A percentile compares a stretch with the other conserved stretches of the same genome.
Evolutionary conservation across 2,888 invertebrate species (phyloP).

Genomic region (Thumatha senex): DNA sequence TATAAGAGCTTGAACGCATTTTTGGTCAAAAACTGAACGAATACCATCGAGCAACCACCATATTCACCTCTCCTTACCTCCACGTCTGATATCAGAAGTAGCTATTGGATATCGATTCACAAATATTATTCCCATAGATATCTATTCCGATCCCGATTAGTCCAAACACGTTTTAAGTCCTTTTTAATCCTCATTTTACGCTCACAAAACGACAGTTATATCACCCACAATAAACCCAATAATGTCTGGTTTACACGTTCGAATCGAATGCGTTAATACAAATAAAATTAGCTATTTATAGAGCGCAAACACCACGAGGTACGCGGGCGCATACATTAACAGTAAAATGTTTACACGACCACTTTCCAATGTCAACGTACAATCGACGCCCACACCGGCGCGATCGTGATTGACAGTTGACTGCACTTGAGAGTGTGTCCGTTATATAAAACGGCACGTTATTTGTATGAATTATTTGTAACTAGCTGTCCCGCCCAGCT

Average conservation of each 20-base stretch:
- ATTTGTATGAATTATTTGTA: background rate
- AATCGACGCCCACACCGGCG: slow-evolving; percentile 60
- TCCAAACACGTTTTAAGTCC: too few relatives aligned
- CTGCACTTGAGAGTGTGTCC: slow-evolving; percentile 42
- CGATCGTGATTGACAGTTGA: slow-evolving; percentile 64
- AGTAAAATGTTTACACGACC: slow-evolving; percentile 50
- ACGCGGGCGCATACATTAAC: slow-evolving; percentile 42
- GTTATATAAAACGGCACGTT: slow-evolving; percentile 37
- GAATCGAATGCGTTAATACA: slow-evolving; percentile 7
- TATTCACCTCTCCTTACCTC: too few relatives aligned
- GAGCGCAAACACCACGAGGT: slow-evolving; percentile 11
- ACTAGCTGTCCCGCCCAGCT: too few relatives aligned
- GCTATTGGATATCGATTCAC: too few relatives aligned
- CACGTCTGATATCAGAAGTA: too few relatives aligned
- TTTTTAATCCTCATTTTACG: background rate
- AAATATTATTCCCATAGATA: too few relatives aligned
- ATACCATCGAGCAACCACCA: too few relatives aligned
- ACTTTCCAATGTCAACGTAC: slow-evolving; percentile 72
- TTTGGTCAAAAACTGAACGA: too few relatives aligned
- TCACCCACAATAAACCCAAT: slow-evolving; percentile 1
- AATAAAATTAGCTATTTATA: slow-evolving; percentile 15
- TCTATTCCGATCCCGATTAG: too few relatives aligned
- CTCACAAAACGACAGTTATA: background rate
- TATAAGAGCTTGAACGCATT: too few relatives aligned
- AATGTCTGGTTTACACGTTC: slow-evolving; percentile 3